Percentiles rank a stretch among this genome's conserved stretches.
Evolutionary conservation across 2,113 vertebrate species (phyloP).

Genomic region (Silurus glanis): DNA sequence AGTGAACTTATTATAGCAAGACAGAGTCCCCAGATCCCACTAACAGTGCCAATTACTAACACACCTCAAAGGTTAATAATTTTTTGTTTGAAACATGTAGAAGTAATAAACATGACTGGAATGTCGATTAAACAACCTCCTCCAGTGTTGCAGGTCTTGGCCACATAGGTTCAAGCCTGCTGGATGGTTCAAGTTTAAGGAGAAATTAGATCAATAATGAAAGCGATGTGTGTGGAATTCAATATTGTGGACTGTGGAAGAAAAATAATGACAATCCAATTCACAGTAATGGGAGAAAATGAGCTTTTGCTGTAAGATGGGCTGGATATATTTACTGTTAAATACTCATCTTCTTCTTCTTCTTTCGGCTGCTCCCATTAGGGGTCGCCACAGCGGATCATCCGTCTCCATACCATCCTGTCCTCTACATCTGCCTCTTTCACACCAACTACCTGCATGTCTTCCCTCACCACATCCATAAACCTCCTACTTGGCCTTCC

Average conservation of each 20-base stretch:
- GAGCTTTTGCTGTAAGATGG: not conserved
- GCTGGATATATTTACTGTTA: not conserved
- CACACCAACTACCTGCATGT: no score
- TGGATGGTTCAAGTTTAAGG: not conserved
- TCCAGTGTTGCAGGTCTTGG: not conserved
- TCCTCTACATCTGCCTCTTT: no score
- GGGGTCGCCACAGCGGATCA: no score
- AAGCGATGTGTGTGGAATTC: not conserved
- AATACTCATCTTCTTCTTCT: no score
- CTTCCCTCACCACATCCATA: no score
- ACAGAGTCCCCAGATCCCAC: not conserved
- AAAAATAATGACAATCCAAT: not conserved
- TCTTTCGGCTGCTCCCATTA: no score
- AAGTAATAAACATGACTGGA: not conserved
- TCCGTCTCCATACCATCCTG: no score
- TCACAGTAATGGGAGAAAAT: not conserved
- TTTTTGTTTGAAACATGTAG: not conserved
- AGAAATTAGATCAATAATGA: not conserved
- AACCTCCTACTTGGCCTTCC: no score
- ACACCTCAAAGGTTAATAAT: not conserved
- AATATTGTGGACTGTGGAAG: not conserved
- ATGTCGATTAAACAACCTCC: not conserved
- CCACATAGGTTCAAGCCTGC: not conserved
- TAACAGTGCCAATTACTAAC: not conserved
- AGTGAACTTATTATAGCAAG: not conserved